Evolutionary conservation across 1,140 invertebrate species (phyloP), one percentile per base, ranked within the genome.

Genomic region (Mercenaria mercenaria): DNA sequence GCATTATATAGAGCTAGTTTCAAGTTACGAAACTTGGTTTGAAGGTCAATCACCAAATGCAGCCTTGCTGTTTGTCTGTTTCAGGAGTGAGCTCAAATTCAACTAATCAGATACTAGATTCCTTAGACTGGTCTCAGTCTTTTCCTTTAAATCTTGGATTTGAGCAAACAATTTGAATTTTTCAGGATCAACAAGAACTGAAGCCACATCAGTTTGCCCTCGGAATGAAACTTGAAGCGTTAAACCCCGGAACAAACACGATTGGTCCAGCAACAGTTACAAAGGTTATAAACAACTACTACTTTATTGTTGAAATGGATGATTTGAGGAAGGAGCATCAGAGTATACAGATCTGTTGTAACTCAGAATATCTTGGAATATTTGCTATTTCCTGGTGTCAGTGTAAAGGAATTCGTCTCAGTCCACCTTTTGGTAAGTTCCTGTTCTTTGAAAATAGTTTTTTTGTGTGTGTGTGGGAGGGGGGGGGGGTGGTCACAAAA

Each of bases 201-300:
- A 52, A 85, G 13, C 43, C 82, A 10, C 96, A 96, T 89, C 97
- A 96, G 0, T 97, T 97, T 91, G 95, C 97, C 94, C 93, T 94
- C 29, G 97, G 97, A 0, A 97, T 97, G 97, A 97, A 97, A 89
- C 95, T 98, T 56, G 98, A 98, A 96, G 97, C 97, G 0, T 97
- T 97, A 0, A 97, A 98, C 96, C 97, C 97, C 0, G 96, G 97
- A 83, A 96, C 97, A n/a, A 96, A 97, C 91, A 96, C 97, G 90
- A 97, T 98, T 61, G 97, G 97, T 94, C 97, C 97, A 1, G 97
- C 97, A 0, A 97, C 97, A 18, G 96, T 98, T 10, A 94, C 96
- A 4, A 97, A 97, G 95, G 96, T 98, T 52, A 97, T 97, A 87
- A 97, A 97, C 93, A 96, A 97, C 52, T 96, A 95, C 84, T 97